phyloP scores from a whole-genome alignment of 2,797 vertebrate species.

The Liasis olivaceus region DNA sequence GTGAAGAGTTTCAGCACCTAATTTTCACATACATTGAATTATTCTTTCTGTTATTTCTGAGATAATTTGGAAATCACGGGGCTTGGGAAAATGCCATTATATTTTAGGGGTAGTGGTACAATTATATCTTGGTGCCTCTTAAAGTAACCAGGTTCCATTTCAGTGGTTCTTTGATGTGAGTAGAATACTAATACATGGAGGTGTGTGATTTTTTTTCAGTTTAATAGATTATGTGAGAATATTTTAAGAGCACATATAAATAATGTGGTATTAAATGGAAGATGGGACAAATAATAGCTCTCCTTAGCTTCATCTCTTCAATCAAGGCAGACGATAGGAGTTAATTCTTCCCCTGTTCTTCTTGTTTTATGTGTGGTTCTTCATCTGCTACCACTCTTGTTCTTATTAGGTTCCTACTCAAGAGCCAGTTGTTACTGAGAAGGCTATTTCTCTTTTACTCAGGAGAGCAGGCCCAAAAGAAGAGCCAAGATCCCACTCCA shows the following conservation, averaged over 20 bases:
- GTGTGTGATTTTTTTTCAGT: neutral
- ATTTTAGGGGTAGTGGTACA: neutral
- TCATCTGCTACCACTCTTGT: neutral
- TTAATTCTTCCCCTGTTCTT: neutral
- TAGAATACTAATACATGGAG: neutral
- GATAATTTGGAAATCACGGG: slow-evolving; percentile 7
- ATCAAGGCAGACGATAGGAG: neutral
- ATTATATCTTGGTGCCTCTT: slow-evolving; percentile 4
- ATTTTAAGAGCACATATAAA: neutral
- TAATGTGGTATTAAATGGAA: neutral
- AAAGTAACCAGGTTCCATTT: slow-evolving; percentile 3
- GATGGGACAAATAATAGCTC: neutral
- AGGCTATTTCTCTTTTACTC: neutral
- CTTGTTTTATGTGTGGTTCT: neutral
- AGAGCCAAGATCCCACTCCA: neutral
- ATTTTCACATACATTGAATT: slow-evolving; percentile 5
- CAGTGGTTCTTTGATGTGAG: neutral
- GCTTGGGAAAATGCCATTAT: slow-evolving; percentile 7
- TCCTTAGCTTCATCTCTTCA: neutral
- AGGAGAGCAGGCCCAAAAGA: neutral
- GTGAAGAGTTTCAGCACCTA: slow-evolving; percentile 1
- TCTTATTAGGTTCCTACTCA: neutral
- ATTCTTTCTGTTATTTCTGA: slow-evolving; percentile 27
- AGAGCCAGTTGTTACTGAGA: neutral
- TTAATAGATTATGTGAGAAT: neutral